Evolutionary conservation across 2,888 invertebrate genomes (phyloP), one percentile per base, ranked within the genome.

Genomic region (Rutpela maculata): DNA sequence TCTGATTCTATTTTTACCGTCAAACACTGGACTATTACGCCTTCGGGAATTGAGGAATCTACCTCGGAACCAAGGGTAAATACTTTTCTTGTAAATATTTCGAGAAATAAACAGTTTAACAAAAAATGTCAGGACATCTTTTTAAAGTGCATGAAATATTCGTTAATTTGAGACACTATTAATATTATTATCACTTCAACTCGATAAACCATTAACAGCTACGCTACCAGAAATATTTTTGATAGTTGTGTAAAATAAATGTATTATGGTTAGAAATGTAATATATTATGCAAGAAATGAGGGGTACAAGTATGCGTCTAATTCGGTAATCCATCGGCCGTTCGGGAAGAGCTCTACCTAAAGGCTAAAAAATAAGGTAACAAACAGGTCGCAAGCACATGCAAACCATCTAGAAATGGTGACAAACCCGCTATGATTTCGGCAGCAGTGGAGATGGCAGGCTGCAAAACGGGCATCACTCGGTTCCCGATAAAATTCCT

Each of bases 401-500:
- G 83, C 83, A 82, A 80, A 60, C 78, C 77, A 72, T 79, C 70
- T 77, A 76, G 75, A 82, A 63, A 75, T 68, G 50, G 74, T 67
- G 74, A 80, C 80, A 82, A 89, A 90, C 89, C 90, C 81, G 88
- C 84, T 79, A 88, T 84, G 78, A 89, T 86, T 84, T 90, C 90
- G 69, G 88, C 82, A 31, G 87, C 82, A 38, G 88, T 86, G 26
- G 88, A 85, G 18, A 89, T 87, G 65, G 87, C 87, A n/a, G 89
- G 89, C 80, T 89, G 89, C 78, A 89, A 85, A 75, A 89, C 88
- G 74, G 89, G 89, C 89, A 89, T 89, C 75, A 87, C 86, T 78
- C 88, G 85, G 75, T 87, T 88, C 70, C 88, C 88, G 63, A 89
- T 79, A 85, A 88, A 90, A 84, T 90, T 90, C 88, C 89, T 90